Evolutionary conservation across 2,113 vertebrate species (phyloP).

Genomic region (Dromas ardeola): DNA sequence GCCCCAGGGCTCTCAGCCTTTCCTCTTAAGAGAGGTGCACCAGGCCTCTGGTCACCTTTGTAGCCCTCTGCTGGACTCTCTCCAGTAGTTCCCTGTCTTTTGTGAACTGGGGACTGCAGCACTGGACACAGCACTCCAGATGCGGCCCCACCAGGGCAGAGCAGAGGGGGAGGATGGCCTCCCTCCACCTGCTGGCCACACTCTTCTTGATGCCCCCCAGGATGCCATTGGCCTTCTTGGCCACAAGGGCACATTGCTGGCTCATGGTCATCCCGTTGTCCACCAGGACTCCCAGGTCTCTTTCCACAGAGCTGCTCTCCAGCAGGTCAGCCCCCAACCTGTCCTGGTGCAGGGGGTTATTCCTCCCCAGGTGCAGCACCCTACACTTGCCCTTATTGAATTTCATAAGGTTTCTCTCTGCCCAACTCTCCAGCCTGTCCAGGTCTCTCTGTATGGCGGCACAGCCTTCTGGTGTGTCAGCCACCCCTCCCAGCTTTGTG

Average conservation of each 20-base stretch:
- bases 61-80: not conserved
- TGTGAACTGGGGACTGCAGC: not conserved
- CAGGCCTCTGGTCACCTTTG: no score
- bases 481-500: not conserved
- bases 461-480: not conserved
- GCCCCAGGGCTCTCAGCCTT: not conserved
- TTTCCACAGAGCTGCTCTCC: not conserved
- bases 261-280: not conserved
- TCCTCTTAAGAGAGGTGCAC: not conserved
- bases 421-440: not conserved
- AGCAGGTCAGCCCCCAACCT: not conserved
- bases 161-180: no score
- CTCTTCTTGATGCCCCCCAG: no score
- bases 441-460: no score
- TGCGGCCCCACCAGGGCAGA: not conserved
- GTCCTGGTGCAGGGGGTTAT: not conserved
- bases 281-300: not conserved
- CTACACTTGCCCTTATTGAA: not conserved
- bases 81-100: not conserved
- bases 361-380: not conserved
- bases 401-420: not conserved
- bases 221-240: not conserved
- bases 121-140: not conserved
- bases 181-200: no score
- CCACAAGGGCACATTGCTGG: not conserved